Evolutionary conservation across 1,140 invertebrate species (phyloP), one percentile per base, ranked within the genome.

Genomic region (Carposina sasakii): DNA sequence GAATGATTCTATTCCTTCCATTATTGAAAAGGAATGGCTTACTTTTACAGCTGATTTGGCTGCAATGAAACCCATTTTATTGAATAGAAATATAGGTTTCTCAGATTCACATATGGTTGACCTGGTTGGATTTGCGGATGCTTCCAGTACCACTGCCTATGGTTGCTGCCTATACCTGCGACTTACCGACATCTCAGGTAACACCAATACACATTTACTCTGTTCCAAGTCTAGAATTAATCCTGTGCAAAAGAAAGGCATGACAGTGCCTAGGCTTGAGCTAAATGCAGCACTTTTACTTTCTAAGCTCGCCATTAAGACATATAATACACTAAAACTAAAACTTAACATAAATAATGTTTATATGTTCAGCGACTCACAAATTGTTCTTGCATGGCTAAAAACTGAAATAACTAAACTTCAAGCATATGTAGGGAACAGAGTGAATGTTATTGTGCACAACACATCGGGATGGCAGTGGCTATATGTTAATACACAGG

Each of bases 231-330:
- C 52, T 13, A 37, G 54, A 23, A 69, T 83, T 2, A 60, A 73
- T 21, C 76, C 81, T 2, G 24, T 66, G 6, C 71, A 73, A 58
- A 48, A 52, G 23, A 33, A 26, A 28, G 22, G 6, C 6, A 6
- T 71, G 0, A 63, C 76, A 0, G 50, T 67, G 5, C 68, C 70
- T 8, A 34, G 57, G 20, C 31, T 76, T 15, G 70, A 73, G 57
- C 47, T 76, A 9, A 52, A 48, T 33, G 66, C 45, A 5, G 63
- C 67, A 4, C 8, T 65, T 3, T 21, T 73, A 10, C 33, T 73
- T 8, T 36, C 63, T 10, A 30, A 48, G n/a, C 23, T 68, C 5
- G 36, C 43, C 1, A 17, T 17, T 33, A 46, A 31, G 21, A 39
- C 48, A 13, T 36, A 53, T 26, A 23, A 43, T 15, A 34, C 39